Base-by-base conservation (phyloP, 2,888 invertebrate species). In the Byasa hedistus region DNA sequence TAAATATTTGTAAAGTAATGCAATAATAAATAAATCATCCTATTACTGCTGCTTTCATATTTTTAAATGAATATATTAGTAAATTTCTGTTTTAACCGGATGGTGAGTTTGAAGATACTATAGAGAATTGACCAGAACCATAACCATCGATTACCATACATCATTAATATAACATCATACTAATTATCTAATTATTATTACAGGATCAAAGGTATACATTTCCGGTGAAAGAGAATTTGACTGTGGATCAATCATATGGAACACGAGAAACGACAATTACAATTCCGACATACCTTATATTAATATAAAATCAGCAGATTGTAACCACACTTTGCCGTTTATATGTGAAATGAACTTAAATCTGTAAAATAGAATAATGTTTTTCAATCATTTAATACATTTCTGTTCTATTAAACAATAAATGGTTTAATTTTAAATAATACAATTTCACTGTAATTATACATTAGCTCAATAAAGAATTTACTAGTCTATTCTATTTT, bases 321-420 rank as follows among this genome's bases (percentile, higher is more conserved):
- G 65, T 44, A 44, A 65, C 32, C 4, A 17, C 5, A 8, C 48
- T 27, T 22, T 44, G 44, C 60, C 60, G 19, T 65, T 60, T 51
- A 60, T 65, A 44, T 65, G 65, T 56, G 65, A 65, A 56, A 55
- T 65, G 10, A 21, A 59, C 2, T 19, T 62, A 15, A 62, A 44
- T 22, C 19, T 48, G 22, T 59, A 39, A 55, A 55, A 10, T 23
- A 21, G 15, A 36, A 36, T 10, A n/a, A 4, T 36, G 32, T 15
- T 15, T 44, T 2, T 17, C 1, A 44, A 15, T 44, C 1, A 44
- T 19, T 44, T 19, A 44, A 44, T 44, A 17, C 15, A 44, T 17
- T 4, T 19, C 15, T 15, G 44, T 19, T 44, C 44, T 44, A 15
- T 19, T 17, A 44, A 44, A 44, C 15, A 44, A 44, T 17, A 44